Percentiles rank a stretch among this genome's conserved stretches.
Evolutionary conservation across 2,113 vertebrate genomes (phyloP).

Genomic region (Todiramphus saurophagus): DNA sequence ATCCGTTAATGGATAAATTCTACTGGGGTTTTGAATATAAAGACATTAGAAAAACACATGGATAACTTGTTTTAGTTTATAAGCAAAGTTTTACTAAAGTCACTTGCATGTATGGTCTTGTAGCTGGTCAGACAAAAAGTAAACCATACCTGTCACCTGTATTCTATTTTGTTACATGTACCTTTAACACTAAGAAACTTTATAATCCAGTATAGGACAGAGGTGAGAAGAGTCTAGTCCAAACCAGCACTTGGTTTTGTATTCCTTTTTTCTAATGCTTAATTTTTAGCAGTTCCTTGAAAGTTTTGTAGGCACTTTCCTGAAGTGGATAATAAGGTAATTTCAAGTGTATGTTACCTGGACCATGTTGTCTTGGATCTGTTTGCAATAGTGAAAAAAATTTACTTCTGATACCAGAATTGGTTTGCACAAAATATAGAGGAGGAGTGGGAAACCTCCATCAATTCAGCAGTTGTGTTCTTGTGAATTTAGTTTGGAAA

Average conservation of each 20-base stretch:
- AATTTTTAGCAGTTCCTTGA: slow-evolving; percentile 1
- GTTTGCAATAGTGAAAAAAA: slow-evolving; percentile 73
- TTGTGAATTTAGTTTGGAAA: slow-evolving; percentile 77
- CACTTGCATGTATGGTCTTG: not conserved
- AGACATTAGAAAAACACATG: not conserved
- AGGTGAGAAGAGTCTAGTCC: slow-evolving; percentile 58
- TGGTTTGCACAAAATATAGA: slow-evolving; percentile 42
- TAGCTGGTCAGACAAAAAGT: not conserved
- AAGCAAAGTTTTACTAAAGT: slow-evolving; percentile 36
- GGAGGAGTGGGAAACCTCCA: not conserved
- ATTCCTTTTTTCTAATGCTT: slow-evolving; percentile 39
- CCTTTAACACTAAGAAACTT: not conserved
- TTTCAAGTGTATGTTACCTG: slow-evolving; percentile 77
- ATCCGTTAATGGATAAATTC: slow-evolving; percentile 37
- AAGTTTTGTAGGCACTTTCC: slow-evolving; percentile 67
- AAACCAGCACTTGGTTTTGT: slow-evolving; percentile 38
- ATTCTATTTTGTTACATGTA: not conserved
- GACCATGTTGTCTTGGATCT: slow-evolving; percentile 33
- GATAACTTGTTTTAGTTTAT: slow-evolving; percentile 12
- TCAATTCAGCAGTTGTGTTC: slow-evolving; percentile 56
- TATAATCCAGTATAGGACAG: not conserved
- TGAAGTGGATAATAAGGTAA: slow-evolving; percentile 75
- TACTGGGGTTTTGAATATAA: slow-evolving; percentile 48
- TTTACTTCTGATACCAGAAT: slow-evolving; percentile 61
- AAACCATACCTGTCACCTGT: not conserved